Base-by-base conservation (phyloP, 2,888 invertebrate species). In the Apoda limacodes region DNA sequence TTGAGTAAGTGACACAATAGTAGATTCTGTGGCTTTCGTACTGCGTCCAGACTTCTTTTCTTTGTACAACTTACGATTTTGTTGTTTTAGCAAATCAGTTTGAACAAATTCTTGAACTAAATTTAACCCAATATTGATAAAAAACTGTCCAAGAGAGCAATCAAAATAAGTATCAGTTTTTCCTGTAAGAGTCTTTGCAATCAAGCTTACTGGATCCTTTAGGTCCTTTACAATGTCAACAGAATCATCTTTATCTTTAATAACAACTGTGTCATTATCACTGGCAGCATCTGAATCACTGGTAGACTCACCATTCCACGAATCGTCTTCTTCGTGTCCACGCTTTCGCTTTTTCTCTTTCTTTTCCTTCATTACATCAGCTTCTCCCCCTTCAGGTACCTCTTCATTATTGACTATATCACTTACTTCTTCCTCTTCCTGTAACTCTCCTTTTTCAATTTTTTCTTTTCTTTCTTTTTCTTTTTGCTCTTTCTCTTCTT, bases 51-150 rank as follows among this genome's bases (percentile, higher is more conserved):
- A 60, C 46, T 76, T 75, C 56, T 74, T 80, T 68, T 88, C 89
- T 50, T 89, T 88, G 48, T 92, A 91, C 25, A 90, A 85, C 62
- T 94, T 95, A 28, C 93, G 86, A 61, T 93, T 92, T 60, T 96
- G 95, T 53, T 93, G 89, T 49, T 91, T 88, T 35, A 97, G 78
- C 35, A 97, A 78, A 75, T 97, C 97, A 25, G 88, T 88, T 74
- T 97, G 96, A 12, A 97, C 96, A 69, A 88, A 92, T 65, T 97
- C 96, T 66, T 95, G 95, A 4, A 95, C 96, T 46, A 95, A 83
- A 64, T 93, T 95, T 34, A 93, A 83, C 26, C 98, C 97, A 51
- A 97, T 92, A 58, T 95, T 94, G 63, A 93, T 91, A 55, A 96
- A 92, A 64, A 96, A 93, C 63, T 93, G 93, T 3, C 96, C 95